Percentiles rank a stretch among this genome's conserved stretches.
Evolutionary conservation across 2,888 invertebrate genomes (phyloP).

Genomic region (Synanthedon formicaeformis): DNA sequence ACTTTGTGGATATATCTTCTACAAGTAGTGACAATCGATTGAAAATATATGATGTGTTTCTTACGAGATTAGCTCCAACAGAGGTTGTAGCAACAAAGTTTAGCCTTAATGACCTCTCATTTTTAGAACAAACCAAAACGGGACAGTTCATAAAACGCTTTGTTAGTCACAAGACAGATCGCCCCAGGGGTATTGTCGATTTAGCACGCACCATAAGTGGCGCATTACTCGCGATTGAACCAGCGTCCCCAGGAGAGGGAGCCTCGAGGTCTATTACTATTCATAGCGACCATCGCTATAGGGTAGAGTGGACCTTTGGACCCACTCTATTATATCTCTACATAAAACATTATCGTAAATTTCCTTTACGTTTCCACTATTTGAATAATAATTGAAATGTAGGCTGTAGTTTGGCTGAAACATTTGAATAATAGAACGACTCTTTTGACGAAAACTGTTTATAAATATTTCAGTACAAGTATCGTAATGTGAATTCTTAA

Average conservation of each 20-base stretch:
- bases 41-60: too few species aligned
- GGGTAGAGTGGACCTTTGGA: constrained; percentile 17
- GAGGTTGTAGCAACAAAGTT: constrained; percentile 2
- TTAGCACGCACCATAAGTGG: constrained; percentile 67
- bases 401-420: neutral
- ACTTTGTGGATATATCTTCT: neutral
- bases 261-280: constrained; percentile 56
- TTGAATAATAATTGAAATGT: constrained; percentile 25
- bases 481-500: neutral
- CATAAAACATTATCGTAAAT: constrained; percentile 33
- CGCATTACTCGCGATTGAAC: constrained; percentile 36
- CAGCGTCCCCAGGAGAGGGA: constrained; percentile 14
- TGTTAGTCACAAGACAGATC: constrained; percentile 28
- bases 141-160: constrained; percentile 44
- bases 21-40: neutral
- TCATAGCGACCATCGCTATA: constrained; percentile 49
- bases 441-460: neutral
- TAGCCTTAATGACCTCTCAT: constrained; percentile 23
- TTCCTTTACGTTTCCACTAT: constrained; percentile 24
- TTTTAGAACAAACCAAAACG: constrained; percentile 41
- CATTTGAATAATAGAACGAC: neutral
- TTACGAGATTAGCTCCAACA: neutral
- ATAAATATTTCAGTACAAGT: neutral
- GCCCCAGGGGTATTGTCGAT: constrained; percentile 59
- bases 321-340: constrained; percentile 24